Base-by-base conservation (phyloP, 2,888 invertebrate species). In the Pycnomerus fuliginosus region DNA sequence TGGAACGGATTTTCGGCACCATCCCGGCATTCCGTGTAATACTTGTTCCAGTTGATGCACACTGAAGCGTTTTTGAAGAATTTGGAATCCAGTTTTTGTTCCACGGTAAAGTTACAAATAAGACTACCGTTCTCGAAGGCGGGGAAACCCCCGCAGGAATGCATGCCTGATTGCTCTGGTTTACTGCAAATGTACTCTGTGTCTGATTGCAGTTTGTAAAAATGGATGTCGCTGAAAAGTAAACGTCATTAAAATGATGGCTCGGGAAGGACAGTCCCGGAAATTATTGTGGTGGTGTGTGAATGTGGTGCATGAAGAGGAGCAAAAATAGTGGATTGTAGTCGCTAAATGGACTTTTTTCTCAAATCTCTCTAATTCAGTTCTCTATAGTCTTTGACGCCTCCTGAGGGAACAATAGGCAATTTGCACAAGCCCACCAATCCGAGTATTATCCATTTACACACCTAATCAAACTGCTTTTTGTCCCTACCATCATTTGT, bases 31-130 rank as follows among this genome's bases (percentile, higher is more conserved):
- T 88, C 86, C 35, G 91, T 93, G 73, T 98, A 99, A 76, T 99
- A 99, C 74, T 90, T 87, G 76, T 99, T 96, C 98, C 98, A 99
- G 76, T 99, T 91, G 60, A 99, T 90, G 74, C 99, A 99, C 25
- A 88, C 87, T 25, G 71, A 74, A 68, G 65, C 64, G 43, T 64
- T 60, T 37, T 58, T 52, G 8, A 52, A 52, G 39, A 61, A 64
- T 20, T 61, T 56, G 1, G 59, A 61, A 32, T 67, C 58, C 3
- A 53, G 42, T 41, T 65, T 64, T 39, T 66, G 58, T 32, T 67
- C 69, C 51, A 66, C 65, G 3, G 84, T 84, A 61, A 82, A 84
- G 64, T 87, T 90, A 76, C 94, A 94, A 30, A 83, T 75, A 44
- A 83, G 65, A 8, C 84, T 82, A 27, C 88, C 87, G 67, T 83